phyloP scores from a whole-genome alignment of 2,797 vertebrate genomes.

The Kryptopterus vitreolus region DNA sequence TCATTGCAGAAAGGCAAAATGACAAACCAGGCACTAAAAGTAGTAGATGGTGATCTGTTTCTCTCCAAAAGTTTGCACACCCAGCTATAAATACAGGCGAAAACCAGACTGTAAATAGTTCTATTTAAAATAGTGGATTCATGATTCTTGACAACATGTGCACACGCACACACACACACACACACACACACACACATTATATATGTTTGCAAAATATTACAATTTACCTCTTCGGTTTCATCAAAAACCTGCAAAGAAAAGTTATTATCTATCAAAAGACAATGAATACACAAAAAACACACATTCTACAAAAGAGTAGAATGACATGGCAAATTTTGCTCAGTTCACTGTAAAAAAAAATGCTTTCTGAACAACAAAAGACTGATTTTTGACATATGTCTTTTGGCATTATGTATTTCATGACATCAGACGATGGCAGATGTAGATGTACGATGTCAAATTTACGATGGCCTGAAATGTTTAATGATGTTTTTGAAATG shows the following conservation, averaged over 20 bases:
- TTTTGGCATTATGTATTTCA: neutral
- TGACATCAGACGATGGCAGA: neutral
- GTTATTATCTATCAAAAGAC: conserved; percentile 1
- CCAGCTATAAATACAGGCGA: neutral
- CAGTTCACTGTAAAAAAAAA: neutral
- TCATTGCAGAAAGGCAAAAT: neutral
- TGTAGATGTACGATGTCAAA: neutral
- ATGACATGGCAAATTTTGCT: conserved; percentile 25
- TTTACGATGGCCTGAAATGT: neutral
- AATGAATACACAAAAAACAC: conserved; percentile 6
- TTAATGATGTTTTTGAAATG: neutral
- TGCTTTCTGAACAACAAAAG: neutral
- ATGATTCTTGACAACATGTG: neutral
- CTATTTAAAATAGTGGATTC: neutral
- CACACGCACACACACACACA: no score
- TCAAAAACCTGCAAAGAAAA: conserved; percentile 68
- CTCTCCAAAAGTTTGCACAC: neutral
- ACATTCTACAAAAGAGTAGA: conserved; percentile 28
- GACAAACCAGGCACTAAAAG: neutral
- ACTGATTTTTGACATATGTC: neutral
- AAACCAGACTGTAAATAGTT: neutral
- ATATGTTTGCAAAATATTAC: no score
- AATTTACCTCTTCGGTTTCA: conserved; percentile 61
- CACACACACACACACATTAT: no score
- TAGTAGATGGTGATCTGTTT: neutral